Evolutionary conservation across 1,140 invertebrate genomes (phyloP).

Genomic region (Hylaeus volcanicus): DNA sequence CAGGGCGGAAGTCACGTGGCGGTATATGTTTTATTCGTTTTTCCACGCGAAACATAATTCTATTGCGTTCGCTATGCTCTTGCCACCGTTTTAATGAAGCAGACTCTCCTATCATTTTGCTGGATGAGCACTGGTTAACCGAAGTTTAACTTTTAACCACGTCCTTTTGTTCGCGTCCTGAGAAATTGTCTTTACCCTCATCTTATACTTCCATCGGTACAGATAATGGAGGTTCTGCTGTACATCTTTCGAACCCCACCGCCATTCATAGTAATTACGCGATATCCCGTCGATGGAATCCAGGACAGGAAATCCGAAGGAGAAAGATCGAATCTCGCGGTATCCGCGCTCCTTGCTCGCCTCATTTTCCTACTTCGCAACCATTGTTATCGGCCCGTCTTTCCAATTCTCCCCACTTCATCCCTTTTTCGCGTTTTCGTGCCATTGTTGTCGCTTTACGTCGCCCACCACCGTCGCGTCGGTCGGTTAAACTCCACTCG

Average conservation of each 20-base stretch:
- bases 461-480: background rate
- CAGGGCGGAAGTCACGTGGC: no score
- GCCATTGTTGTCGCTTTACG: conserved; percentile 44
- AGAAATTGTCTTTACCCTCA: no score
- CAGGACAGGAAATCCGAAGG: conserved; percentile 26
- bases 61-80: no score
- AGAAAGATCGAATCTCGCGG: conserved; percentile 40
- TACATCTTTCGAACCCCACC: background rate
- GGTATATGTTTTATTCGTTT: no score
- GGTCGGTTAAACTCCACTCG: conserved; percentile 11
- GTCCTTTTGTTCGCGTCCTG: no score
- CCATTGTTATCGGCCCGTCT: conserved; percentile 47
- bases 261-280: conserved; percentile 18
- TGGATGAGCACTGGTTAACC: no score
- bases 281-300: background rate
- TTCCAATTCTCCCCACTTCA: conserved; percentile 36
- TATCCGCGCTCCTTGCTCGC: conserved; percentile 22
- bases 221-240: no score
- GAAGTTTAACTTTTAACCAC: no score
- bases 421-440: conserved; percentile 1
- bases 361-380: conserved; percentile 25
- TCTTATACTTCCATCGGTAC: no score
- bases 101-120: no score
- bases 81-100: no score
- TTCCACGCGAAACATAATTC: no score